Evolutionary conservation across 2,113 vertebrate genomes (phyloP).

Genomic region (Sander vitreus): DNA sequence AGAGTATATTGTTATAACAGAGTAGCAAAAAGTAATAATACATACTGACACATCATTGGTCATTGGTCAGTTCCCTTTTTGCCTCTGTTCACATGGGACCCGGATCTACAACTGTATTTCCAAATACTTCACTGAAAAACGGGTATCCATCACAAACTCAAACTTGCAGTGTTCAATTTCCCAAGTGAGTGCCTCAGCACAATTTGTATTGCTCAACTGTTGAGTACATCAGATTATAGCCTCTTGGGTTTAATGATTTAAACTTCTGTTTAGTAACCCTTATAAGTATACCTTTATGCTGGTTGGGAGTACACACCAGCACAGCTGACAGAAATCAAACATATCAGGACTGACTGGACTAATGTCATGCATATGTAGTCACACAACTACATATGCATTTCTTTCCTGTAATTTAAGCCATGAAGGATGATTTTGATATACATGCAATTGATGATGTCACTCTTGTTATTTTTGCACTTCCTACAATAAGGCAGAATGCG

Average conservation of each 20-base stretch:
- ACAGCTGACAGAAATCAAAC: constrained; percentile 41
- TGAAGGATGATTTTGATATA: constrained; percentile 50
- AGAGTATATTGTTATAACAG: background rate
- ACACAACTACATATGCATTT: constrained; percentile 44
- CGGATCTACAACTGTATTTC: background rate
- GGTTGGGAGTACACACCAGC: background rate
- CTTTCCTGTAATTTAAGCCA: constrained; percentile 34
- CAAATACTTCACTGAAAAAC: background rate
- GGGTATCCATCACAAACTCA: background rate
- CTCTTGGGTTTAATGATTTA: background rate
- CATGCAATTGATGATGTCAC: constrained; percentile 59
- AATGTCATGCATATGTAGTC: too few species aligned
- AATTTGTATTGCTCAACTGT: background rate
- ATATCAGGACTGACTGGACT: constrained; percentile 31
- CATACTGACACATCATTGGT: background rate
- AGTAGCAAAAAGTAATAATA: background rate
- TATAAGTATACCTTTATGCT: background rate
- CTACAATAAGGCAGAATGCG: constrained; percentile 85
- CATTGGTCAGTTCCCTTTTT: background rate
- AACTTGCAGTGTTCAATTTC: background rate
- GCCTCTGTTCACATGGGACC: background rate
- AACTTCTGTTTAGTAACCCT: background rate
- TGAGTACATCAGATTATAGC: background rate
- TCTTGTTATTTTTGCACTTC: constrained; percentile 51
- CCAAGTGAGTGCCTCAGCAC: background rate